Base-by-base conservation (phyloP, 2,113 vertebrate genomes). In the Fulmarus glacialis region DNA sequence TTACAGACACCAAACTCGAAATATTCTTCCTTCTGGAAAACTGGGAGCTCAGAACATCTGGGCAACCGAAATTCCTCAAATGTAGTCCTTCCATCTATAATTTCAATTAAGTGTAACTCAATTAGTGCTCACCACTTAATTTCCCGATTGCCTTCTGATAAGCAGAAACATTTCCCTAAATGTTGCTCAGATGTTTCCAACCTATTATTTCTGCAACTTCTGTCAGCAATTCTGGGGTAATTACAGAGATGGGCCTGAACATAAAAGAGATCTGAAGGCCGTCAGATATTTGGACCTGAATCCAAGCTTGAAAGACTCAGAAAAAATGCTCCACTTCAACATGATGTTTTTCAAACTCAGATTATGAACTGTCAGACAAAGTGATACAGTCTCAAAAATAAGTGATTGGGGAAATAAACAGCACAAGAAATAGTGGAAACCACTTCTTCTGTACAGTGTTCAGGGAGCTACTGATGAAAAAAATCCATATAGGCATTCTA, bases 131-230 rank as follows among this genome's bases (percentile, higher is more conserved):
- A 81, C 36, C 40, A 66, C 36, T 82, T 88, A 50, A 95, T 93
- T 92, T 92, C 66, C 67, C 1, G 13, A 17, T 63, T 90, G 45
- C 42, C 58, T 83, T 66, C 90, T 88, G 82, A 94, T 92, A 93
- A 88, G 42, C 42, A 83, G 66, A 85, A 80, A 62, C 17, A 36
- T 70, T 73, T 97, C 88, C 74, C 58, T 93, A 66, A 95, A 81
- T 1, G 4, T 53, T 64, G 53, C 71, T 92, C 36, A 93, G 62
- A 80, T 74, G 63, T 80, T 97, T 85, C 58, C 42, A 81, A 30
- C 22, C 48, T 82, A 50, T 91, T 94, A 85, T 91, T 95, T 96
- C 78, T 93, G 50, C 52, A 62, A 79, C 52, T 93, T 79, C 62
- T 93, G 52, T 89, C 63, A 93, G 38, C 2, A 3, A 2, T 93